These are phyloP conservation scores for Coccyzus lansbergi DNA, from an alignment of 2,797 vertebrate species.

Conservation along the genomic window DNA sequence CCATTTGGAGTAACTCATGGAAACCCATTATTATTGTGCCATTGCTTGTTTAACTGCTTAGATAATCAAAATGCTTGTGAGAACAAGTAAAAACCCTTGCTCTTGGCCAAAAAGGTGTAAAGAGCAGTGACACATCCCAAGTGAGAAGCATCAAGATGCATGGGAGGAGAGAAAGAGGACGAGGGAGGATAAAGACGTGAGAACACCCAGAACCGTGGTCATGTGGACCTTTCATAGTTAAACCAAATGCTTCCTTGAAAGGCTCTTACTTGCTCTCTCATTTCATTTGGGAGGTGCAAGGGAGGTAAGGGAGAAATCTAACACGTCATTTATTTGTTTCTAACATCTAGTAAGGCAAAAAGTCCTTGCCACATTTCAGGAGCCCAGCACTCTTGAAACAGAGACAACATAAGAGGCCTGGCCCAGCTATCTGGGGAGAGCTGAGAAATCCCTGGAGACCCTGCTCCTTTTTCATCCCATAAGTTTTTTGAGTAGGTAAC, in stretches of 20 bases:
- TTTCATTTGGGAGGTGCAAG: background rate
- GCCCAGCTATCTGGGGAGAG: background rate
- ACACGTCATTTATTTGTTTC: background rate
- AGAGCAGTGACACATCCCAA: background rate
- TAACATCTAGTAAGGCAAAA: background rate
- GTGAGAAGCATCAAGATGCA: background rate
- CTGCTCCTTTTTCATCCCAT: background rate
- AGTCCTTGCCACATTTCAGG: background rate
- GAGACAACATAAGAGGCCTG: background rate
- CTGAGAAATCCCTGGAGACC: background rate
- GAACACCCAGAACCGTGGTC: background rate
- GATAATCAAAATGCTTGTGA: conserved; percentile 22
- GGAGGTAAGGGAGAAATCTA: background rate
- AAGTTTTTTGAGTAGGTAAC: background rate
- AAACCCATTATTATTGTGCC: conserved; percentile 20
- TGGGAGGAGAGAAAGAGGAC: background rate
- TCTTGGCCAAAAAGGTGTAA: background rate
- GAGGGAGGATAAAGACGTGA: background rate
- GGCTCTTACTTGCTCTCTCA: background rate
- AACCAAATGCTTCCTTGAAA: background rate
- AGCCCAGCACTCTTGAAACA: background rate
- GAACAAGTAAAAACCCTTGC: background rate
- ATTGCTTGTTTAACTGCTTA: conserved; percentile 9
- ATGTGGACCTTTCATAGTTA: accelerated
- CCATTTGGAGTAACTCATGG: background rate